phyloP scores from a whole-genome alignment of 2,888 invertebrate genomes.

The Margaritifera margaritifera region DNA sequence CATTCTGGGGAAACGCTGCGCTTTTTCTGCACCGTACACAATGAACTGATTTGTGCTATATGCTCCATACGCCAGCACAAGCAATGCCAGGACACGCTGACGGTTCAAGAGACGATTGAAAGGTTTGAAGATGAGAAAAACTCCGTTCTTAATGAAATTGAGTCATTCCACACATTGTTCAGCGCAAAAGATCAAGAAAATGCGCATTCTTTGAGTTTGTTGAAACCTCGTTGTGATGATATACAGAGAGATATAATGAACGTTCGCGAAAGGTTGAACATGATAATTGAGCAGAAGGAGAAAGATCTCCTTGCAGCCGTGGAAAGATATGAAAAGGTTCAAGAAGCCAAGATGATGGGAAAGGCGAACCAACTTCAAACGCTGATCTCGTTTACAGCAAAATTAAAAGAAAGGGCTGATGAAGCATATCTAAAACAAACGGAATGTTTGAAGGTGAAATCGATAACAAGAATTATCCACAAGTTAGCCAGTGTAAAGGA shows the following conservation, averaged over 20 bases:
- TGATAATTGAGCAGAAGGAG: slow-evolving; percentile 12
- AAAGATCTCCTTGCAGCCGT: slow-evolving; percentile 2
- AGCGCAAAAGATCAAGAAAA: slow-evolving; percentile 2
- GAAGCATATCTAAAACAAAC: slow-evolving; percentile 8
- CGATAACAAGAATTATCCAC: slow-evolving; percentile 14
- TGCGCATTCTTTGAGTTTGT: neutral
- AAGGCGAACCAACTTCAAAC: slow-evolving; percentile 6
- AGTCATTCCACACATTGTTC: slow-evolving; percentile 6
- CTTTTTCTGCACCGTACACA: slow-evolving; percentile 21
- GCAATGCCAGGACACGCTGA: slow-evolving; percentile 18
- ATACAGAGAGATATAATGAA: slow-evolving; percentile 5
- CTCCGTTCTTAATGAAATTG: slow-evolving; percentile 12
- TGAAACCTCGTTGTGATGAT: slow-evolving; percentile 2
- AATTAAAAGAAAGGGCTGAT: slow-evolving; percentile 10
- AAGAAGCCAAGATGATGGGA: neutral
- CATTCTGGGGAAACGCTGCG: slow-evolving; percentile 14
- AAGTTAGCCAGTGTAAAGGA: slow-evolving; percentile 8
- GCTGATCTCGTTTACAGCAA: slow-evolving; percentile 1
- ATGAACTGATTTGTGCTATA: slow-evolving; percentile 20
- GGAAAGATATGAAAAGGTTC: neutral
- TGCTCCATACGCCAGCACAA: slow-evolving; percentile 22
- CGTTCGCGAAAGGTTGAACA: slow-evolving; percentile 7
- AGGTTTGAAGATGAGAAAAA: slow-evolving; percentile 13
- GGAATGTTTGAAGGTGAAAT: slow-evolving; percentile 2
- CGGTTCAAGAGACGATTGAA: slow-evolving; percentile 18